Base-by-base conservation (phyloP, 1,140 invertebrate species). In the Macrosteles quadrilineatus region DNA sequence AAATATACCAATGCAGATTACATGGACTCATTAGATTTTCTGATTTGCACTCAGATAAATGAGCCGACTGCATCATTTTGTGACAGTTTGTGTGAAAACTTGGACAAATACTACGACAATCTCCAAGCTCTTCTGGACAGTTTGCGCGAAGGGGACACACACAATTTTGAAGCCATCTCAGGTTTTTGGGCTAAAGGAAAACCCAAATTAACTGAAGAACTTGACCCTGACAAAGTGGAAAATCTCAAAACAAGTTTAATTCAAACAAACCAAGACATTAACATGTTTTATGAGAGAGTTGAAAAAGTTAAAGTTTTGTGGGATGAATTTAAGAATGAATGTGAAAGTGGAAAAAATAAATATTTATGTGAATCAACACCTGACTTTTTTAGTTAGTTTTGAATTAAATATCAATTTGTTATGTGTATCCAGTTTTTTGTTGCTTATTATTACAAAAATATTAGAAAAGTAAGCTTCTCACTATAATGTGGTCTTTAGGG, bases 21-120 rank as follows among this genome's bases (percentile, higher is more conserved):
- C n/a, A 19, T 50, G 21, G 47, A 50, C n/a, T 50, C 47, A 4
- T 21, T 50, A 21, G 47, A 50, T 21, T 50, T 19, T 21, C 14
- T 50, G 3, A 50, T 50, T n/a, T 50, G 47, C 47, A 19, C 47
- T 9, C 47, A 50, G 47, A 50, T 50, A 11, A 50, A 17, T 9
- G 47, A 50, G n/a, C 47, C 47, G 4, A 50, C 47, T 4, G 3
- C 47, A 4, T 17, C 14, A 50, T 50, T 19, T n/a, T 11, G 47
- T 19, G n/a, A 50, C 14, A 50, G 21, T 17, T 21, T 50, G 47
- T 50, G 21, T 50, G 47, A 50, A 4, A 17, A 50, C 47, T 11
- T 50, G n/a, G 47, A 50, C n/a, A 50, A 50, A 21, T 50, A 50
- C n/a, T 50, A 4, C n/a, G 47, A 50, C n/a, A 21, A 19, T 50